A percentile compares a stretch with the other conserved stretches of the same genome.
Evolutionary conservation across 2,113 vertebrate species (phyloP).

Genomic region (Columba janthina): DNA sequence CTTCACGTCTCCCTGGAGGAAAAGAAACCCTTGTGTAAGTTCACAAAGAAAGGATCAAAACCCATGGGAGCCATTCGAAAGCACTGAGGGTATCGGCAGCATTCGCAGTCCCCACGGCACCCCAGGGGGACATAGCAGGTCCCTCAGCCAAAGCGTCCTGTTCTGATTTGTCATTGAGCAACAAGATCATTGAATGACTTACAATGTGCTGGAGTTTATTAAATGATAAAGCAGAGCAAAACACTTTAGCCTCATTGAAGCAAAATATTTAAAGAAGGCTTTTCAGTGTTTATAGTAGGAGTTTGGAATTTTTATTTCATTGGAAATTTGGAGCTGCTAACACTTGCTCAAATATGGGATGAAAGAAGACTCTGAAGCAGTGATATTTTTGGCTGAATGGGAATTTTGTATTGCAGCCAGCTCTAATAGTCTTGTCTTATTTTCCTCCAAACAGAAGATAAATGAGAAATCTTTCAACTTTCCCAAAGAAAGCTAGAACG

Average conservation of each 20-base stretch:
- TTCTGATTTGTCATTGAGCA: neutral
- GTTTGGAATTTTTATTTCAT: constrained; percentile 58
- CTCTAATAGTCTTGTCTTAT: constrained; percentile 50
- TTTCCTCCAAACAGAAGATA: constrained; percentile 45
- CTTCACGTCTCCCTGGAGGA: neutral
- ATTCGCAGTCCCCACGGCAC: fast-evolving
- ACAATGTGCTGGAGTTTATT: neutral
- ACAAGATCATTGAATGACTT: fast-evolving
- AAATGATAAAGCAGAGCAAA: neutral
- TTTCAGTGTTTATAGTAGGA: constrained; percentile 54
- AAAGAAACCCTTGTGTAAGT: fast-evolving
- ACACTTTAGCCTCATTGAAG: constrained; percentile 3
- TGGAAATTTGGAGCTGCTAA: constrained; percentile 59
- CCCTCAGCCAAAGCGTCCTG: neutral
- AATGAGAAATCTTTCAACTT: constrained; percentile 33
- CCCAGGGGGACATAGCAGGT: neutral
- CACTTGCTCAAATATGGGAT: constrained; percentile 53
- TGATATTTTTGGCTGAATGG: constrained; percentile 50
- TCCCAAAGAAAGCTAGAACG: neutral
- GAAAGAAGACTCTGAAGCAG: constrained; percentile 39
- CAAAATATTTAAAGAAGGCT: constrained; percentile 63
- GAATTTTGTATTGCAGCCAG: constrained; percentile 41
- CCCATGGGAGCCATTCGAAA: neutral
- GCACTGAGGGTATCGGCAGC: neutral
- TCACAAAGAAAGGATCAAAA: neutral